Base-by-base conservation (phyloP, 1,140 invertebrate genomes). In the Tetramorium parvispinum region DNA sequence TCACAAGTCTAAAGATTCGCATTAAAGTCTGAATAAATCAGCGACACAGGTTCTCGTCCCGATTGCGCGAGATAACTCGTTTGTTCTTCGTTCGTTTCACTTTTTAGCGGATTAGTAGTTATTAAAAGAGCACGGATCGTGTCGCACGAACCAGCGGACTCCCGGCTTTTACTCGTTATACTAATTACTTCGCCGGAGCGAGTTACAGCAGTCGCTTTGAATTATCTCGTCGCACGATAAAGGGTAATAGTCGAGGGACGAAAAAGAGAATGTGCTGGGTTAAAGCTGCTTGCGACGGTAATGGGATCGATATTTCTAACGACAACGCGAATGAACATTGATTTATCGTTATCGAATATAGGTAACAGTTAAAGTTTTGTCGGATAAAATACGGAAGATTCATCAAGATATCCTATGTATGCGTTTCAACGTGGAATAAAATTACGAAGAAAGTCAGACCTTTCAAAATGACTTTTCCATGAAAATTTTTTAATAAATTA, bases 241-340 rank as follows among this genome's bases (percentile, higher is more conserved):
- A 90, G 88, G 86, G 70, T 89, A 89, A 90, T 87, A 89, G 87
- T 87, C 85, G 75, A 89, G 59, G 16, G 79, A 90, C 61, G 88
- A 89, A 89, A 89, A 87, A 87, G 88, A 89, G 77, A 86, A 81
- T 59, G 53, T 59, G 79, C 79, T 49, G n/a, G 68, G 53, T 63
- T 83, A 57, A 75, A 73, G 79, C 79, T 75, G 79, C 79, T 73
- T 46, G 79, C 79, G 66, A 83, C 68, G 68, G 68, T 83, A 83
- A 83, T 73, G 68, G 79, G 68, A 83, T 83, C 79, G 79, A 83
- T 83, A 83, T 83, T 83, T 83, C 53, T 75, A 83, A 83, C 79
- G 79, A 83, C 79, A 61, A 37, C 32, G 70, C 53, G 68, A 83
- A 49, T 75, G 79, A 83, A 73, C 79, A 51, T 75, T 83, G 79